These are phyloP conservation scores for Galagoides demidoff DNA, from an alignment of 2,797 vertebrate genomes.

Conservation along the genomic window DNA sequence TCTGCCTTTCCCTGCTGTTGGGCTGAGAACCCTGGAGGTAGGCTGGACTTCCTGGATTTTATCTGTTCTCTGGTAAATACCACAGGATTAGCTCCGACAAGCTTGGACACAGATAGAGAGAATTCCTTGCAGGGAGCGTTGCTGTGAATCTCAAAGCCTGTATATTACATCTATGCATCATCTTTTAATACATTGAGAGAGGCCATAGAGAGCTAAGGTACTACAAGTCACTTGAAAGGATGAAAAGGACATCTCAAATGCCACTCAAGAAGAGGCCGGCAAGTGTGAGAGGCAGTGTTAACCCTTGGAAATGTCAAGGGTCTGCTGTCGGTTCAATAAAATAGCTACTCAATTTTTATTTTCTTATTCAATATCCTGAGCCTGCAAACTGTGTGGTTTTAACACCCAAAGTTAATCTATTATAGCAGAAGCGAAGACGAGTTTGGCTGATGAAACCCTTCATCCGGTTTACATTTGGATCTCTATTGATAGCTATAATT, in stretches of 20 bases:
- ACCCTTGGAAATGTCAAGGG: background rate
- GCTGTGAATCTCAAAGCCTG: background rate
- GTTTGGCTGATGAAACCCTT: conserved; percentile 56
- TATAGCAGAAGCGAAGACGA: background rate
- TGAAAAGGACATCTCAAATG: background rate
- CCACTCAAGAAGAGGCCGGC: background rate
- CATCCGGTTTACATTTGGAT: conserved; percentile 58
- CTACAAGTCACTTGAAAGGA: background rate
- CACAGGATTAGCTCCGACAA: background rate
- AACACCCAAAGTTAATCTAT: conserved; percentile 17
- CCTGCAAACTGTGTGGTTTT: conserved; percentile 49
- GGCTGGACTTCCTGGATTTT: background rate
- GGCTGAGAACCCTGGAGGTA: background rate
- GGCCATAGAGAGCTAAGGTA: background rate
- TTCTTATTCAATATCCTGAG: background rate
- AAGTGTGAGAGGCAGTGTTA: background rate
- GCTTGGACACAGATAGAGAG: background rate
- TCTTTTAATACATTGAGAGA: background rate
- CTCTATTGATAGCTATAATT: conserved; percentile 73
- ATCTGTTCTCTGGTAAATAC: conserved; percentile 18
- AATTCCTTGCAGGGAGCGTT: background rate
- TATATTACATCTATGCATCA: background rate
- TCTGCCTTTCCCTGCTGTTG: background rate
- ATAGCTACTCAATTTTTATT: conserved; percentile 18
- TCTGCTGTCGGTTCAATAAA: background rate